Conservation (phyloP, 2,113 vertebrate species). For the Calyptomena viridis region DNA sequence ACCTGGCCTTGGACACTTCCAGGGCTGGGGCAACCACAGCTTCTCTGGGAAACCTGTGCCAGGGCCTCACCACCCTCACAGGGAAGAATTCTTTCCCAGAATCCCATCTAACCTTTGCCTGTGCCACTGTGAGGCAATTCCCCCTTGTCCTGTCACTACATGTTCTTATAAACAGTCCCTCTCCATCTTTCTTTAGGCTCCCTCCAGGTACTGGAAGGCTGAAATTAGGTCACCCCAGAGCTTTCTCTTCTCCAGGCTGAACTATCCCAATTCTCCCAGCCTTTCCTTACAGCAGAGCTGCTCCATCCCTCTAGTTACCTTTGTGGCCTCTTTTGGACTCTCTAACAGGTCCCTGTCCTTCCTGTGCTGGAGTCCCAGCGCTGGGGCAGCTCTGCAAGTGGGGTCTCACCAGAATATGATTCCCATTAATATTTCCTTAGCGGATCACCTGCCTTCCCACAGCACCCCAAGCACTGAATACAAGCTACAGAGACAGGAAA, state of each 20-base stretch:
- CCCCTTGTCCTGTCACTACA: not conserved
- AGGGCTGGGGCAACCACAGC: not conserved
- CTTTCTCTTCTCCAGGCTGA: not conserved
- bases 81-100: not conserved
- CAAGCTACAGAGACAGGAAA: not conserved
- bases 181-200: not conserved
- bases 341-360: not conserved
- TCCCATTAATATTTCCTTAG: not conserved
- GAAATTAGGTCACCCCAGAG: not conserved
- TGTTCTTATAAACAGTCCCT: not conserved
- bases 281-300: not conserved
- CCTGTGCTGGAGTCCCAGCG: not conserved
- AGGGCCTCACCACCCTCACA: rapidly evolving
- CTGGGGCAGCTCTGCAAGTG: not conserved
- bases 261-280: not conserved
- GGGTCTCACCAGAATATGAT: not conserved
- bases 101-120: not conserved
- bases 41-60: not conserved
- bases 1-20: not conserved
- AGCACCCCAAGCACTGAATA: rapidly evolving
- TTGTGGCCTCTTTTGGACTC: not conserved
- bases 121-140: not conserved
- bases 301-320: not conserved
- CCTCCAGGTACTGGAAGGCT: not conserved
- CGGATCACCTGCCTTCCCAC: not conserved